These are phyloP conservation scores for Pelobates cultripes DNA, from an alignment of 2,797 vertebrate genomes.

Conservation along the genomic window DNA sequence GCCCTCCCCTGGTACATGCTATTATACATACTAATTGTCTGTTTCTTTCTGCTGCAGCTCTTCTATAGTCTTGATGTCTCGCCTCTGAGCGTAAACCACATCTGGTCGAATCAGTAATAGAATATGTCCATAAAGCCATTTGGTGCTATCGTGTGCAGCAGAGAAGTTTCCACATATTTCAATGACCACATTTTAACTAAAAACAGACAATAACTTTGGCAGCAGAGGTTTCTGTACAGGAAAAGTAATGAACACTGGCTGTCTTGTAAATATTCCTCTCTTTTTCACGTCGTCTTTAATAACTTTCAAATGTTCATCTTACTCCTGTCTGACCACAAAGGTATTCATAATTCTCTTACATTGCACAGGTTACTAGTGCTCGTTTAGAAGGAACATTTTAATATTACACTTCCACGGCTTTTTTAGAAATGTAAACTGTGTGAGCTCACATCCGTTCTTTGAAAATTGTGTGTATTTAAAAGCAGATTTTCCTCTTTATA, in stretches of 20 bases:
- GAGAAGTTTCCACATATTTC: slow-evolving; percentile 26
- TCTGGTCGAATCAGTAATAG: slow-evolving; percentile 25
- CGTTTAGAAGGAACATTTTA: background rate
- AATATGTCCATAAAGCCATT: slow-evolving; percentile 18
- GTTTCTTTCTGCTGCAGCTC: too few relatives aligned
- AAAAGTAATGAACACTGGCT: slow-evolving; percentile 10
- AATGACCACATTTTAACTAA: slow-evolving; percentile 43
- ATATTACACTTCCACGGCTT: background rate
- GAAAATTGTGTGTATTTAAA: too few relatives aligned
- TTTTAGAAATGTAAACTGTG: background rate
- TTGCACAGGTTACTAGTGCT: background rate
- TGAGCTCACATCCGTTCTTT: too few relatives aligned
- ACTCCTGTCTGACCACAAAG: slow-evolving; percentile 3
- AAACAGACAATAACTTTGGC: slow-evolving; percentile 20
- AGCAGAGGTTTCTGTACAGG: background rate
- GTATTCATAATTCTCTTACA: background rate
- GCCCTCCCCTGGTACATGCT: too few relatives aligned
- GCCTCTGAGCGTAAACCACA: background rate
- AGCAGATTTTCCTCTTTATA: too few relatives aligned
- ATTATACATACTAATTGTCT: too few relatives aligned
- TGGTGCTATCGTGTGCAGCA: slow-evolving; percentile 17
- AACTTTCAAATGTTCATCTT: slow-evolving; percentile 7
- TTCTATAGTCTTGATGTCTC: slow-evolving; percentile 23
- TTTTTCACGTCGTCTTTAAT: slow-evolving; percentile 12
- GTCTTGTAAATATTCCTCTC: slow-evolving; percentile 2